Percentiles rank a stretch among this genome's conserved stretches.
Conservation (phyloP, 2,113 vertebrate species). For the Atlantisia rogersi region DNA sequence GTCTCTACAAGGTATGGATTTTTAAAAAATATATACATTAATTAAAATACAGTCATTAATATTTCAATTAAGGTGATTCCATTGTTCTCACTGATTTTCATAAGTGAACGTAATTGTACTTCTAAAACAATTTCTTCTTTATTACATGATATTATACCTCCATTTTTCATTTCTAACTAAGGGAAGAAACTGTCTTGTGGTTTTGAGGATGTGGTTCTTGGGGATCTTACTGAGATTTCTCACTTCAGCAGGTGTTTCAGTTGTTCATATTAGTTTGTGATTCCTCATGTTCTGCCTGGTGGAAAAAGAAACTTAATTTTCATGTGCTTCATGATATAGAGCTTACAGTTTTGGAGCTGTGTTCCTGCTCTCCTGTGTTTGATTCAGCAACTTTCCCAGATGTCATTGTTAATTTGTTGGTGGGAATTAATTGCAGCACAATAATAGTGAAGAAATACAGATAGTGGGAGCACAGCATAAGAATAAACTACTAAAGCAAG, state of each 20-base stretch:
- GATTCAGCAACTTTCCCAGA: neutral
- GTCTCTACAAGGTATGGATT: conserved; percentile 92
- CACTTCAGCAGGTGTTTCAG: neutral
- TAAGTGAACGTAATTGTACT: neutral
- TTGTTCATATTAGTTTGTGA: neutral
- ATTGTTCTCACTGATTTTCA: neutral
- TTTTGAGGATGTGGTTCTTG: neutral
- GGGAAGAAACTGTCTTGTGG: neutral
- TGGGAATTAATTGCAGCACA: conserved; percentile 5
- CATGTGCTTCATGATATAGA: neutral
- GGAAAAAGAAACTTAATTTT: conserved; percentile 9
- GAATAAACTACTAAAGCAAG: neutral
- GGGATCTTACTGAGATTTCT: neutral
- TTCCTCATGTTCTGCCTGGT: neutral
- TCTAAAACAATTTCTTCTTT: neutral
- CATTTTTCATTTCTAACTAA: neutral
- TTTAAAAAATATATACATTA: neutral
- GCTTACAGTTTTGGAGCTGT: neutral
- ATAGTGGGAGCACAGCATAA: neutral
- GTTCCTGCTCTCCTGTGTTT: neutral
- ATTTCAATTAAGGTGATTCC: neutral
- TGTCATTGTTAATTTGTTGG: neutral
- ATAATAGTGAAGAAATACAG: neutral
- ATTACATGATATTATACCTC: neutral
- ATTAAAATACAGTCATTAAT: neutral